phyloP scores from a whole-genome alignment of 2,888 invertebrate species.

The Bruchidius siliquastri region DNA sequence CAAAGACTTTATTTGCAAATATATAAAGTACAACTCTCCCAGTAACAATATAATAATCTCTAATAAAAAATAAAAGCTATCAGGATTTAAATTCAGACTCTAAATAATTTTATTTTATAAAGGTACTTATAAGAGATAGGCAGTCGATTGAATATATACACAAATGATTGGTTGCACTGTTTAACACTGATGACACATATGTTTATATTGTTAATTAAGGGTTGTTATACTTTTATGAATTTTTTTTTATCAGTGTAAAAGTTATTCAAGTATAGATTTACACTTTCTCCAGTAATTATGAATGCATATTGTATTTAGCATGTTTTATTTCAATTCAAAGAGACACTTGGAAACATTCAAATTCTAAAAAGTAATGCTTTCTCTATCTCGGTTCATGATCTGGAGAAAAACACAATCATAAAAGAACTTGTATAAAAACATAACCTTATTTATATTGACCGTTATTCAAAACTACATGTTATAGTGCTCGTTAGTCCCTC shows the following conservation, averaged over 20 bases:
- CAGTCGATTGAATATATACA: conserved; percentile 35
- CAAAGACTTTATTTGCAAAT: conserved; percentile 44
- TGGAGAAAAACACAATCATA: no score
- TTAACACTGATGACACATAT: conserved; percentile 15
- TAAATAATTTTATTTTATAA: conserved; percentile 7
- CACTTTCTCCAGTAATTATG: no score
- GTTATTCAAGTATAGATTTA: no score
- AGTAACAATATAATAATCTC: conserved; percentile 40
- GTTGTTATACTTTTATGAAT: conserved; percentile 30
- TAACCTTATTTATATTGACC: no score
- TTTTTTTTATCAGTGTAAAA: background rate
- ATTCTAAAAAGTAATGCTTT: no score
- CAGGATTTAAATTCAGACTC: conserved; percentile 10
- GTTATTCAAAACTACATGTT: no score
- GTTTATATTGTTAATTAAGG: background rate
- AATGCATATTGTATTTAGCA: no score
- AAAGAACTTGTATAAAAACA: no score
- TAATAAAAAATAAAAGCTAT: conserved; percentile 25
- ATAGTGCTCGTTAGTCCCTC: no score
- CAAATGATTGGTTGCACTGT: background rate
- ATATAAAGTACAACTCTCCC: conserved; percentile 40
- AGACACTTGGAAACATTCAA: no score
- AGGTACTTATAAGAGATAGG: conserved; percentile 37
- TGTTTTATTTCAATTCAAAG: no score
- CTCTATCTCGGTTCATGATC: no score